Evolutionary conservation across 2,888 invertebrate genomes (phyloP), one percentile per base, ranked within the genome.

Genomic region (Dendrolimus pini): DNA sequence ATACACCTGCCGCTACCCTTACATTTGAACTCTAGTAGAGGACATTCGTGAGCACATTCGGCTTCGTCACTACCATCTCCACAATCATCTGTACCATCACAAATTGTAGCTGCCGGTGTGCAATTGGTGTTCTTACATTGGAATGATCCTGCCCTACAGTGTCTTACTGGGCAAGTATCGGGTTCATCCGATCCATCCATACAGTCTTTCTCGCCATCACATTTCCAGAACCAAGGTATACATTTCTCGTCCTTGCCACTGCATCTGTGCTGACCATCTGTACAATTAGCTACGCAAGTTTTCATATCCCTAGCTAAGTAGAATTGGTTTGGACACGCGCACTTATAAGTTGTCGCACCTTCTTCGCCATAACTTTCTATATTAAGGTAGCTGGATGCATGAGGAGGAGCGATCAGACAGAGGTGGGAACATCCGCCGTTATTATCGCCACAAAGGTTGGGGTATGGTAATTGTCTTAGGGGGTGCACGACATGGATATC

Each of bases 371-470:
- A 96, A 1, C 95, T 95, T 66, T 95, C 95, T 55, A 95, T 93
- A 70, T 94, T 94, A 9, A 95, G 77, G 76, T 96, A 96, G 56
- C 94, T 94, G 1, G 95, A 95, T 53, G 93, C 94, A 55, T 92
- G 93, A 0, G 95, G 95, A 13, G 98, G 97, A 0, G 97, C 94
- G 54, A 99, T 94, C 41, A 99, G 89, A 77, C 99, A 99, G 7
- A 99, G 92, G 89, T 99, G 99, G 0, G 98, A 97, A 77, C 99
- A 99, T 6, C 97, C 98, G 30, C 98, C 99, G 77, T 99, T 99
- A 77, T 97, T 95, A 1, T 91, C 90, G 0, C 95, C 96, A 76
- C 99, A 99, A 0, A 99, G 99, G 85, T 99, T 98, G 1, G 92
- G 88, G 74, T 96, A 97, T 0, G 95, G 93, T 52, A 96, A 82